phyloP scores from a whole-genome alignment of 2,888 invertebrate species.

The Polia nebulosa region DNA sequence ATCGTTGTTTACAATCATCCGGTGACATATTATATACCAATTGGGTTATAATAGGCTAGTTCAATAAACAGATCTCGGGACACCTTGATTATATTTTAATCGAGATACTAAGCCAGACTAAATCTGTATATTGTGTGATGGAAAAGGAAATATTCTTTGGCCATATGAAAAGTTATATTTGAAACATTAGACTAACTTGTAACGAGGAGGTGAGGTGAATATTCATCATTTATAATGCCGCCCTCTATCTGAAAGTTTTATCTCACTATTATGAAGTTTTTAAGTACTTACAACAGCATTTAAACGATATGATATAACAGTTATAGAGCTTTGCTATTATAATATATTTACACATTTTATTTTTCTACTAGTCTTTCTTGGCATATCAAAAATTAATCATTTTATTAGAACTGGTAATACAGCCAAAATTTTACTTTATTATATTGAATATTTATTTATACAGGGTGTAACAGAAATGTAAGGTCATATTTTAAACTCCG shows the following conservation, averaged over 20 bases:
- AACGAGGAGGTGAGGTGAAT: not conserved
- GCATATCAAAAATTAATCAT: slow-evolving; percentile 38
- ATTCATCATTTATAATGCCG: not conserved
- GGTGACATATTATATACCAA: too few species aligned
- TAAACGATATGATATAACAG: slow-evolving; percentile 14
- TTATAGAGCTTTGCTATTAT: not conserved
- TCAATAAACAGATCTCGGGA: not conserved
- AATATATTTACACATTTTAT: not conserved
- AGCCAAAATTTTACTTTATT: slow-evolving; percentile 3
- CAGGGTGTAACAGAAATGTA: too few species aligned
- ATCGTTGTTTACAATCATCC: too few species aligned
- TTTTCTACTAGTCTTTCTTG: slow-evolving; percentile 27
- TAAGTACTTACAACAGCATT: slow-evolving; percentile 41
- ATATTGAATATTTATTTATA: not conserved
- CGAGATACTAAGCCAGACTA: not conserved
- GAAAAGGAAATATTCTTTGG: not conserved
- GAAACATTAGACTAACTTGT: not conserved
- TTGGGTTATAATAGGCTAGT: not conserved
- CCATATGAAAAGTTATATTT: not conserved
- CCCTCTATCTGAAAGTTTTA: not conserved
- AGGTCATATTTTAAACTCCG: too few species aligned
- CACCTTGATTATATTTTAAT: not conserved
- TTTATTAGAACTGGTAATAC: not conserved
- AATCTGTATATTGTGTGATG: not conserved
- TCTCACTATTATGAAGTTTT: not conserved